phyloP scores from a whole-genome alignment of 2,797 vertebrate species.

The Leptatherina wallacei region DNA sequence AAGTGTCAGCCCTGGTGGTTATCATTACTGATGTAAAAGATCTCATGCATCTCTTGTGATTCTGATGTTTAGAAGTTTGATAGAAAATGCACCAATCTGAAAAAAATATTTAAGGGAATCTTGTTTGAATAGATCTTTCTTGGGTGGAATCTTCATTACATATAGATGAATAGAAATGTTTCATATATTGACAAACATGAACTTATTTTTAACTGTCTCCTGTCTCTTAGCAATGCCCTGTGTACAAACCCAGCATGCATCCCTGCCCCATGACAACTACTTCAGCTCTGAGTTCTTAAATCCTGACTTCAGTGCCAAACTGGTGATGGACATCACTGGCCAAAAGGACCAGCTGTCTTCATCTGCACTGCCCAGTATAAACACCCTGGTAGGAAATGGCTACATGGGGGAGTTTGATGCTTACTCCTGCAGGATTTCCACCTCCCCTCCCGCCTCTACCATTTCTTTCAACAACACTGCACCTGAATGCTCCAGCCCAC shows the following conservation, averaged over 20 bases:
- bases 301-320: constrained; percentile 87
- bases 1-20: background rate
- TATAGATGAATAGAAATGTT: background rate
- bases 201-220: constrained; percentile 11
- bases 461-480: constrained; percentile 53
- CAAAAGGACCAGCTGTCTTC: constrained; percentile 83
- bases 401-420: constrained; percentile 92
- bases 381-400: constrained; percentile 91
- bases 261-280: constrained; percentile 84
- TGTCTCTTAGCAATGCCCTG: constrained; percentile 93
- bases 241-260: constrained; percentile 93
- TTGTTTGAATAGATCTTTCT: background rate
- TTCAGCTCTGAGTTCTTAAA: constrained; percentile 88
- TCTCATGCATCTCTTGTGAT: background rate
- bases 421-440: constrained; percentile 89
- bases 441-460: constrained; percentile 66
- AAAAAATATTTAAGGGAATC: background rate
- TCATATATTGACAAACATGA: background rate
- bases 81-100: background rate
- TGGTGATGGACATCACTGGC: constrained; percentile 89
- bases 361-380: constrained; percentile 92
- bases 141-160: background rate
- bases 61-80: background rate
- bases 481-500: constrained; percentile 64
- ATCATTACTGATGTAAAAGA: background rate